Evolutionary conservation across 1,140 invertebrate genomes (phyloP), one percentile per base, ranked within the genome.

Genomic region (Drosophila cardini): DNA sequence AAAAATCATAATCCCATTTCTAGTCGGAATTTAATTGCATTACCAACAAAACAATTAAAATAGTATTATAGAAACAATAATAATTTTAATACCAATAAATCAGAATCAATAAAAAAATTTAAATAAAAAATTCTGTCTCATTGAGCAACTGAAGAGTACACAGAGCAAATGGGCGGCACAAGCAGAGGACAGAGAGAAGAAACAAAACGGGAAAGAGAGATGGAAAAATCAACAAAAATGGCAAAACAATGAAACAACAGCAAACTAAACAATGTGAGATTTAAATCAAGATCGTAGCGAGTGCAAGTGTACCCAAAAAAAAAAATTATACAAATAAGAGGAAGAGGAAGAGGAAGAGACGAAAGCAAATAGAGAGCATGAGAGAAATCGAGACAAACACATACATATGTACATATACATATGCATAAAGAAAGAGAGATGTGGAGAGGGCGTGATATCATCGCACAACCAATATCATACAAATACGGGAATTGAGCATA

Each of bases 211-310:
- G n/a, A 64, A 30, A 53, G 13, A 42, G 50, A 55, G 32, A n/a
- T n/a, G n/a, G 46, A 43, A 8, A 63, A 45, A 70, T 60, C 62
- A 69, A 30, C 32, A 36, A 34, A 76, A 56, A 40, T 32, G 42
- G 67, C 65, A 58, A 85, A 84, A 85, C 61, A 77, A 71, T 73
- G 30, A 34, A 26, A 34, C 65, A 71, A 65, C 57, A 50, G 32
- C 40, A 43, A 61, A 48, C 32, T 40, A 71, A 79, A 62, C 45
- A 70, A 68, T 42, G 52, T 43, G 52, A 53, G 40, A 68, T 58
- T 13, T 6, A 58, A 64, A 55, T 46, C 13, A 26, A 34, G 52
- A 52, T 65, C 50, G 36, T 21, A 63, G 80, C 80, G 80, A 82
- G 80, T 82, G 76, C 80, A 63, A 60, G 45, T 52, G 80, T 50